Conservation (phyloP, 1,140 invertebrate species). For the Leptinotarsa undecemlineata region DNA sequence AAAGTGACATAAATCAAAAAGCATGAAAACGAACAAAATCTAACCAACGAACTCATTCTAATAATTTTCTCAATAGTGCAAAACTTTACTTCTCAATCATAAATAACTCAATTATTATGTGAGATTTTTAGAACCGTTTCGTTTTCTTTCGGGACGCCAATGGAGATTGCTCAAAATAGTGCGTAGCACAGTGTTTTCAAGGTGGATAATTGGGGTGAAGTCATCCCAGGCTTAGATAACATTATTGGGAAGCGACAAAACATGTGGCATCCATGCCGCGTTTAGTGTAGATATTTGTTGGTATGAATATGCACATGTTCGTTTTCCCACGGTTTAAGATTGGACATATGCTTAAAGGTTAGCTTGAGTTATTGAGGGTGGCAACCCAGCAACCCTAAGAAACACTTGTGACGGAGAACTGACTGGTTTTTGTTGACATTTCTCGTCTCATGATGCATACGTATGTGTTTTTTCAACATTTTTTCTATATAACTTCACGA, state of each 20-base stretch:
- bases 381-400: conserved; percentile 26
- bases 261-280: conserved; percentile 8
- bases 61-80: no score
- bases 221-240: conserved; percentile 14
- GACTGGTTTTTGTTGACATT: conserved; percentile 23
- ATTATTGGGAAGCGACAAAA: neutral
- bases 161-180: conserved; percentile 13
- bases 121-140: no score
- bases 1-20: no score
- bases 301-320: conserved; percentile 19
- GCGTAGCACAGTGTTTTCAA: conserved; percentile 17
- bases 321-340: conserved; percentile 17
- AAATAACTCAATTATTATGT: no score
- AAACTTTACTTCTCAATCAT: no score
- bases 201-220: conserved; percentile 18
- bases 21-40: no score
- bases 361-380: conserved; percentile 12
- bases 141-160: neutral
- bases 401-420: conserved; percentile 16
- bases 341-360: conserved; percentile 17
- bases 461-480: neutral
- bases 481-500: no score
- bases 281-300: conserved; percentile 9
- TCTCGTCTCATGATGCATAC: neutral
- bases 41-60: no score